Base-by-base conservation (phyloP, 2,888 invertebrate species). In the Agriopis leucophaearia region DNA sequence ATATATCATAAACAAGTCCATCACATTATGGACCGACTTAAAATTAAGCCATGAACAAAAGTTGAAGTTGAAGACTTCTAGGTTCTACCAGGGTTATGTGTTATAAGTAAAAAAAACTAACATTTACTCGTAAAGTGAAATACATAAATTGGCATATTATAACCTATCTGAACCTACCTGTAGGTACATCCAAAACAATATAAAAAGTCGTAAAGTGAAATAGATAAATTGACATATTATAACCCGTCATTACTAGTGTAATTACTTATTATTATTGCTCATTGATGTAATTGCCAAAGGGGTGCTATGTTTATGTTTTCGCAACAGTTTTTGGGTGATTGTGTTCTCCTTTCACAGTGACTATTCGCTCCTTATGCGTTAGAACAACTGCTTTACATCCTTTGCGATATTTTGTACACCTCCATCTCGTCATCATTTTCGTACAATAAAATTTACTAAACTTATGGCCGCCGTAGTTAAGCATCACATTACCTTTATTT, bases 351-450 rank as follows among this genome's bases (percentile, higher is more conserved):
- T 13, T n/a, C 8, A 9, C 13, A 12, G 9, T 12, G 4, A 63
- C 27, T 42, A 69, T n/a, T 8, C 13, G 5, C 10, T 48, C 12
- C 4, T 66, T 36, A 4, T 42, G 0, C 0, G 69, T 71, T 18
- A 45, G 18, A 0, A 69, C 48, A 7, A 50, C 13, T 3, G 69
- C 71, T 12, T 36, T 38, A 51, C 71, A 71, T 7, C 66, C 61
- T 42, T 48, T 60, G 35, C 36, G 52, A 42, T 60, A 55, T 27
- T 61, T 57, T 0, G 69, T 63, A 15, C 71, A 71, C 5, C 15
- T 45, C 71, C 71, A 71, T 10, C 68, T 66, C 2, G n/a, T 66
- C n/a, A n/a, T n/a, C n/a, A 36, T 63, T 66, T 9, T 18, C n/a
- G n/a, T n/a, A n/a, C n/a, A n/a, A n/a, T n/a, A n/a, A n/a, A n/a